These are phyloP conservation scores for Drosophila funebris DNA, from an alignment of 1,140 invertebrate genomes.

Conservation along the genomic window DNA sequence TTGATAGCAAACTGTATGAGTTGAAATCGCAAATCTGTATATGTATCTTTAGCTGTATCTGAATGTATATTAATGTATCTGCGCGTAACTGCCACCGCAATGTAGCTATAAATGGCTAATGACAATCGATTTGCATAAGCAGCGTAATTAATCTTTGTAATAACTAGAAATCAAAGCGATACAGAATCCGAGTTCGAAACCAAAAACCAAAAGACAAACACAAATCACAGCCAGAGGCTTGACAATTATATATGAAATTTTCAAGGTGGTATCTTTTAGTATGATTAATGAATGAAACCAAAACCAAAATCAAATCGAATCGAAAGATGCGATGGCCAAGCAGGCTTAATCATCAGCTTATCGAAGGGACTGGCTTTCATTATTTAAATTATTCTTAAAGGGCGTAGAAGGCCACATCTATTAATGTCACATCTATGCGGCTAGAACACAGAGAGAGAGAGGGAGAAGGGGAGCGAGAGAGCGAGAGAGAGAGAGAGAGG, in stretches of 20 bases:
- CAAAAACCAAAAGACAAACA: slow-evolving; percentile 33
- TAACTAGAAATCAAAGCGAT: slow-evolving; percentile 71
- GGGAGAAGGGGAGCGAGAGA: slow-evolving; percentile 25
- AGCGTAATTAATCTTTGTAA: slow-evolving; percentile 78
- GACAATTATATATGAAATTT: slow-evolving; percentile 75
- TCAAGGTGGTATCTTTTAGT: slow-evolving; percentile 65
- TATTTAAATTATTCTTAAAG: slow-evolving; percentile 71
- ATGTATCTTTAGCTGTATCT: slow-evolving; percentile 21
- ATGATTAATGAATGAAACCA: slow-evolving; percentile 73
- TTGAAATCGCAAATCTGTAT: slow-evolving; percentile 19
- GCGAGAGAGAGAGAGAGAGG: slow-evolving; percentile 18
- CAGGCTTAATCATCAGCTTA: slow-evolving; percentile 20
- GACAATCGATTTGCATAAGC: slow-evolving; percentile 79
- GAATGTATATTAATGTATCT: slow-evolving; percentile 30
- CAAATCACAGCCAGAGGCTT: slow-evolving; percentile 46
- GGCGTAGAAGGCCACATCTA: slow-evolving; percentile 74
- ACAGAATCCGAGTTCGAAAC: slow-evolving; percentile 6
- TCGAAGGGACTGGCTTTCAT: slow-evolving; percentile 54
- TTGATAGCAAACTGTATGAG: slow-evolving; percentile 40
- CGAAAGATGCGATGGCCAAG: not conserved
- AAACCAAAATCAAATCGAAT: slow-evolving; percentile 20
- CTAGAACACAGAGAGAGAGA: slow-evolving; percentile 39
- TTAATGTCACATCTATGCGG: slow-evolving; percentile 62
- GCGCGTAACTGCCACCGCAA: slow-evolving; percentile 63
- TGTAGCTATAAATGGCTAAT: slow-evolving; percentile 72